Percentiles rank a stretch among this genome's conserved stretches.
Conservation (phyloP, 2,113 vertebrate genomes). For the Neodon shergylaensis region DNA sequence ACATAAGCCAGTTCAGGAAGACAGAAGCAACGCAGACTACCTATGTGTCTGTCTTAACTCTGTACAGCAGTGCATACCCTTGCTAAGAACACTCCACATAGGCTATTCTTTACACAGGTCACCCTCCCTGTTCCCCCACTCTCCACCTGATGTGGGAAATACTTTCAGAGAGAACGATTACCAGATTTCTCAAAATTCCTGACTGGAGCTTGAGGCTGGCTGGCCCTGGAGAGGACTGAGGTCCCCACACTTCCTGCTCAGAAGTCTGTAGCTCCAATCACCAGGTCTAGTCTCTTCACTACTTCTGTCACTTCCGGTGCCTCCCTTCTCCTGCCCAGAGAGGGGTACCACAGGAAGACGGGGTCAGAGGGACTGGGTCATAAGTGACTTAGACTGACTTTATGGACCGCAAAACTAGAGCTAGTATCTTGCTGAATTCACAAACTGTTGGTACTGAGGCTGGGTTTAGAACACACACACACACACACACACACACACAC, state of each 20-base stretch:
- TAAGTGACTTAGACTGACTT: background rate
- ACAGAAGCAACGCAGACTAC: background rate
- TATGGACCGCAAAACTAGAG: background rate
- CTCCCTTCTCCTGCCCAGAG: background rate
- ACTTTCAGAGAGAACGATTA: background rate
- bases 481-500: background rate
- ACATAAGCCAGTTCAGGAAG: background rate
- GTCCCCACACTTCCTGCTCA: background rate
- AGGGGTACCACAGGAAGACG: background rate
- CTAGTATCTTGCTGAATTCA: background rate
- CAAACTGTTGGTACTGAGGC: background rate
- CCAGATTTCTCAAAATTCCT: background rate
- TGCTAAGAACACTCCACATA: constrained; percentile 44
- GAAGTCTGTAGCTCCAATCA: background rate
- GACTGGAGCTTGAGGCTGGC: background rate
- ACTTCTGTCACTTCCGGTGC: background rate
- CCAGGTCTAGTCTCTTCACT: background rate
- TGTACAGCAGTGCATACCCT: constrained; percentile 52
- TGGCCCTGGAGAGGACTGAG: background rate
- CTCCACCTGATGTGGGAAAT: background rate
- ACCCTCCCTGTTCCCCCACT: constrained; percentile 14
- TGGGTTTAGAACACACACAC: background rate
- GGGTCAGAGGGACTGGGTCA: background rate
- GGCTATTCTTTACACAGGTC: background rate
- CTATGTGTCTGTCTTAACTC: constrained; percentile 59